Base-by-base conservation (phyloP, 2,888 invertebrate genomes). In the Vannuccia rotundouncinata region DNA sequence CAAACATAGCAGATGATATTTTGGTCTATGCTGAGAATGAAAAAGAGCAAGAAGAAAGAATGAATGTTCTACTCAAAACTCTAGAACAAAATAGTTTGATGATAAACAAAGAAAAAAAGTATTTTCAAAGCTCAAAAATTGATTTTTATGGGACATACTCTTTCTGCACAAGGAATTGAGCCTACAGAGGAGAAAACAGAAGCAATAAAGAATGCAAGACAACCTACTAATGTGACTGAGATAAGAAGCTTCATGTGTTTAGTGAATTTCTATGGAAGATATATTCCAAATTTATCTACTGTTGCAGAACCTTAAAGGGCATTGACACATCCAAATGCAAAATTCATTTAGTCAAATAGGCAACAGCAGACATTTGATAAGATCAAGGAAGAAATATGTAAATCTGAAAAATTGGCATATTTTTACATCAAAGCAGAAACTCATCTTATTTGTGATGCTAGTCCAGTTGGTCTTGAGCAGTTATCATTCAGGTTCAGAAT, bases 1-100 rank as follows among this genome's bases (percentile, higher is more conserved):
- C 86, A 29, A 87, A 86, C 78, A 85, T 85, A 75, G 85, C 85
- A 29, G 88, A 88, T 83, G 87, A 88, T 83, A 87, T 89, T 74
- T 78, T 87, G 0, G 82, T 88, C 13, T 84, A 81, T 84, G 87
- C 84, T 0, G 83, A 81, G 79, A 81, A 79, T 13, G 81, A 82
- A 78, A 30, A 82, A 73, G 84, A 86, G 74, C 87, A 86, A 80
- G 85, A 88, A 73, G 10, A 60, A n/a, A 25, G 82, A 60, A 29
- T 84, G 22, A 0, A 74, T 0, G 74, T 76, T 10, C 80, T 82
- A 5, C 74, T 84, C 59, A 29, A 82, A n/a, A 59, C 66, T 27
- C 25, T 84, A 5, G 30, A 66, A 31, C 81, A 81, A 17, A 80
- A 81, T 28, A 81, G 82, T n/a, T 27, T 84, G 0, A 84, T 82